These are phyloP conservation scores for Omphaloscelis lunosa DNA, from an alignment of 2,888 invertebrate species.

Conservation along the genomic window DNA sequence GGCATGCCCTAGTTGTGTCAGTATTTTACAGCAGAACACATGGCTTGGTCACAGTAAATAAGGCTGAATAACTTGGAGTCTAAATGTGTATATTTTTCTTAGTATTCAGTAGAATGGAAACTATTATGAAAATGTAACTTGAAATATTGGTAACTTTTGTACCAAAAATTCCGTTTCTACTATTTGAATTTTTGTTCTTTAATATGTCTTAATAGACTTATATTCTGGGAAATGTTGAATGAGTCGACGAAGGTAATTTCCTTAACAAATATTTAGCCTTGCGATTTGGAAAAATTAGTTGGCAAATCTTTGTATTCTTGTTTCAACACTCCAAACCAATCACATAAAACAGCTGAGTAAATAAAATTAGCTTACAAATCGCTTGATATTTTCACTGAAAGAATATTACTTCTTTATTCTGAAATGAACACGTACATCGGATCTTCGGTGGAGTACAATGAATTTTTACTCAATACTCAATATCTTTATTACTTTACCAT, in stretches of 20 bases:
- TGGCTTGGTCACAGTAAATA: slow-evolving; percentile 24
- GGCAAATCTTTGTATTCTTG: slow-evolving; percentile 29
- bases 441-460: not conserved
- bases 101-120: not conserved
- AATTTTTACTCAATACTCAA: too few species aligned
- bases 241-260: slow-evolving; percentile 13
- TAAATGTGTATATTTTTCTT: not conserved
- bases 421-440: slow-evolving; percentile 26
- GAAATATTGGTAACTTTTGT: not conserved
- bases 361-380: slow-evolving; percentile 31
- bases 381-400: not conserved
- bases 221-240: slow-evolving; percentile 6
- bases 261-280: slow-evolving; percentile 26
- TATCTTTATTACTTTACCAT: too few species aligned
- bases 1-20: slow-evolving; percentile 54
- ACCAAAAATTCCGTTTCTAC: not conserved
- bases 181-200: not conserved
- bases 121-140: not conserved
- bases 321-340: slow-evolving; percentile 31
- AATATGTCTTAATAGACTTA: not conserved
- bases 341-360: slow-evolving; percentile 33
- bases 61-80: not conserved
- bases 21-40: slow-evolving; percentile 39
- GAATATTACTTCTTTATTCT: slow-evolving; percentile 2
- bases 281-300: slow-evolving; percentile 20